Evolutionary conservation across 2,113 vertebrate species (phyloP).

Genomic region (Nothocercus julius): DNA sequence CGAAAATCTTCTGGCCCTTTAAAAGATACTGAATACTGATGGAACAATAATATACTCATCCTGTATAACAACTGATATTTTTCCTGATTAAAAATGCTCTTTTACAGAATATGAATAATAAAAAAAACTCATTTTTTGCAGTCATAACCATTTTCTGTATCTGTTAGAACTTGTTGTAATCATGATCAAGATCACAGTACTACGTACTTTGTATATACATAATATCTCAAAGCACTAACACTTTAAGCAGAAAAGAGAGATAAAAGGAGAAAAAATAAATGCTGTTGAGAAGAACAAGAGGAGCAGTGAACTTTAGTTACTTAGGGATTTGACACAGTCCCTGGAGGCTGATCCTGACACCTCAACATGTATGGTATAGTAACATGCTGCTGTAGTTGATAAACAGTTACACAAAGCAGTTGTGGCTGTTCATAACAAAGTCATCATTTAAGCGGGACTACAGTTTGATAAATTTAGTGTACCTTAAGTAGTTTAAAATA

Average conservation of each 20-base stretch:
- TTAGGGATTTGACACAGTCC: neutral
- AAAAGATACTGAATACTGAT: neutral
- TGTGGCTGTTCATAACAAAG: neutral
- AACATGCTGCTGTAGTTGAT: neutral
- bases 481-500: neutral
- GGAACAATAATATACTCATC: neutral
- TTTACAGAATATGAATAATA: neutral
- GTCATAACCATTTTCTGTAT: neutral
- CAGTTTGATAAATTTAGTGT: neutral
- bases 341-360: neutral
- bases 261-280: neutral
- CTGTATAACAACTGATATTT: neutral
- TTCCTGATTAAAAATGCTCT: neutral
- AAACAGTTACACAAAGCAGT: neutral
- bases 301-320: neutral
- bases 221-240: neutral
- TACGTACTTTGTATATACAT: rapidly evolving
- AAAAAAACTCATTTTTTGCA: neutral
- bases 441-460: neutral
- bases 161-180: neutral
- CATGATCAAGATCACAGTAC: neutral
- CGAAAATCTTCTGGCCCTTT: neutral
- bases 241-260: neutral
- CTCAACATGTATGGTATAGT: neutral
- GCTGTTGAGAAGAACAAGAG: neutral